Conservation (phyloP, 2,888 invertebrate species). For the Latrodectus elegans region DNA sequence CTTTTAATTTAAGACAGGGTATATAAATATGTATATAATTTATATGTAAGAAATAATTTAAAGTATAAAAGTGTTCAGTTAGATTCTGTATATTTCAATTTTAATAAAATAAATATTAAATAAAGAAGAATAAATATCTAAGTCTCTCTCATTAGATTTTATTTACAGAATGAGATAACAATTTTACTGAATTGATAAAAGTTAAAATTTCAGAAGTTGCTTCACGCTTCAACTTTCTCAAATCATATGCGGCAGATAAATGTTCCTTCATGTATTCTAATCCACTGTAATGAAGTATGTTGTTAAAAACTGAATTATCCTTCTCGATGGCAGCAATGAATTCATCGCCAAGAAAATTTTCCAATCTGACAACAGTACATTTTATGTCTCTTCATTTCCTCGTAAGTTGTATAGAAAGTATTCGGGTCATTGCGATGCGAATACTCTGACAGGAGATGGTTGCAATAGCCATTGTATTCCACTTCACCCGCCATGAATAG, state of each 20-base stretch:
- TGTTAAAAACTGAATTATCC: constrained; percentile 34
- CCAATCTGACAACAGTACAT: constrained; percentile 69
- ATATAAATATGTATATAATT: no score
- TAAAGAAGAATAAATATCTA: no score
- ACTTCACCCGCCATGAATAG: constrained; percentile 75
- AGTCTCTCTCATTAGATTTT: no score
- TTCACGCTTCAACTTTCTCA: neutral
- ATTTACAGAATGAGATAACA: no score
- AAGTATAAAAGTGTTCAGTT: no score
- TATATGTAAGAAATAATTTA: no score
- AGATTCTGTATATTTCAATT: no score
- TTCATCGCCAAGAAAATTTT: constrained; percentile 69
- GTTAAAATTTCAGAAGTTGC: neutral
- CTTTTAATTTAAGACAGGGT: no score
- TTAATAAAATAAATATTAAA: no score
- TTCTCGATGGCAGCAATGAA: constrained; percentile 45
- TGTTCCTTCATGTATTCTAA: constrained; percentile 66
- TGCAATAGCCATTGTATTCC: constrained; percentile 69
- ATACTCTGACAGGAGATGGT: constrained; percentile 68
- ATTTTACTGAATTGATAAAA: no score
- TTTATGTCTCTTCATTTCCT: constrained; percentile 74
- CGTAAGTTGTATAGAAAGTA: constrained; percentile 75
- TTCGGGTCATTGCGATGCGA: constrained; percentile 72
- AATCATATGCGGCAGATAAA: neutral
- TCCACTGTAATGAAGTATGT: constrained; percentile 43